Conservation (phyloP, 2,797 vertebrate genomes). For the Eutrigla gurnardus region DNA sequence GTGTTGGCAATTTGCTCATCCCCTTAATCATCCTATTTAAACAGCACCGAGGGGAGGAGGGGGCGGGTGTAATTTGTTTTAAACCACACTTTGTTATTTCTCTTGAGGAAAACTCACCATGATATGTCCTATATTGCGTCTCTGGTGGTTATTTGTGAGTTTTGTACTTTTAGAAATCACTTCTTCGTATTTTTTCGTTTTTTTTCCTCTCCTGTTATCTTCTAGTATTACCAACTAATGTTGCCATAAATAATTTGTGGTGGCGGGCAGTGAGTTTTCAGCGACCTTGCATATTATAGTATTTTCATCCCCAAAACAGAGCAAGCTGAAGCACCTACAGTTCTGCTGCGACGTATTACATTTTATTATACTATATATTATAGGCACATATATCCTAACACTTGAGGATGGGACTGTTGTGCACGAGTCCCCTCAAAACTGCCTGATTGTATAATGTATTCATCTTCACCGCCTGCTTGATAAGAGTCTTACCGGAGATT, state of each 20-base stretch:
- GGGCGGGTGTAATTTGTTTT: conserved; percentile 66
- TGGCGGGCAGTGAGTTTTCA: conserved; percentile 9
- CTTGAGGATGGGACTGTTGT: neutral
- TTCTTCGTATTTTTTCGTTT: conserved; percentile 3
- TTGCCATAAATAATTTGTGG: neutral
- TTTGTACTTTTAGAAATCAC: conserved; percentile 35
- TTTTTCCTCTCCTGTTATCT: no score
- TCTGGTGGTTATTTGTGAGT: conserved; percentile 33
- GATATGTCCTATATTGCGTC: conserved; percentile 8
- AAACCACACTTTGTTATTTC: conserved; percentile 57
- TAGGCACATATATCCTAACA: neutral
- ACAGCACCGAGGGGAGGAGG: conserved; percentile 54
- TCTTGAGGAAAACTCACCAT: conserved; percentile 39
- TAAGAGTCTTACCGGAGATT: conserved; percentile 86
- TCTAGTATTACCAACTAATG: neutral
- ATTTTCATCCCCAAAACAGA: conserved; percentile 31
- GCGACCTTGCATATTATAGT: conserved; percentile 8
- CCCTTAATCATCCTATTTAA: conserved; percentile 80
- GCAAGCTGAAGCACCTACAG: conserved; percentile 17
- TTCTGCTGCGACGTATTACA: neutral
- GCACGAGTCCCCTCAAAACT: neutral
- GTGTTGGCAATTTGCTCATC: conserved; percentile 81
- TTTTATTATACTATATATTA: neutral
- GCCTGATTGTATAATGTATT: neutral
- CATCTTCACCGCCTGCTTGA: neutral